Evolutionary conservation across 2,113 vertebrate species (phyloP).

Genomic region (Nymphicus hollandicus): DNA sequence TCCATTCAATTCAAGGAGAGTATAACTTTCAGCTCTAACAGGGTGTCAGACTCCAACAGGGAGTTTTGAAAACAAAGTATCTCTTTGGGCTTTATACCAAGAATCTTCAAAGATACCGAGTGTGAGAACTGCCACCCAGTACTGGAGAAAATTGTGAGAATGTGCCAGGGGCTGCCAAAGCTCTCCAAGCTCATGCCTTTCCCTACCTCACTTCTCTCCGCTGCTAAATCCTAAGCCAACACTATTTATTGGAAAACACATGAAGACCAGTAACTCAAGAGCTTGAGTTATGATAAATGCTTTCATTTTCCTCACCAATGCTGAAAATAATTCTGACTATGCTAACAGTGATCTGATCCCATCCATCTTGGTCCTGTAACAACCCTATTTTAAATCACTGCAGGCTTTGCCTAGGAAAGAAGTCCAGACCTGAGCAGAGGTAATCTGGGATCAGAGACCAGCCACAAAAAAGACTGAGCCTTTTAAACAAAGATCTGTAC

Average conservation of each 20-base stretch:
- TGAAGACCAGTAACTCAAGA: background rate
- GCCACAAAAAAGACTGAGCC: background rate
- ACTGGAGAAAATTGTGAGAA: background rate
- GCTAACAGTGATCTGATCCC: background rate
- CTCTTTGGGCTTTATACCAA: background rate
- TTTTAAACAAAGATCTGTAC: background rate
- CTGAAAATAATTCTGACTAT: background rate
- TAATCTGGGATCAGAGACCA: background rate
- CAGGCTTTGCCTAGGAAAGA: background rate
- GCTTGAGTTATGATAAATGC: background rate
- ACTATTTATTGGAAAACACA: background rate
- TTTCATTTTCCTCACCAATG: background rate
- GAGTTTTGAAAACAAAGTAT: background rate
- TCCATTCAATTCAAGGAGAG: background rate
- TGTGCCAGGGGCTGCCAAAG: background rate
- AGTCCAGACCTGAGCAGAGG: background rate
- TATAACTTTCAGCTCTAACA: background rate
- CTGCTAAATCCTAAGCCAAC: background rate
- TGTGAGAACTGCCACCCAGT: background rate
- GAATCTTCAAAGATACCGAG: background rate
- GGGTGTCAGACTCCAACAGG: background rate
- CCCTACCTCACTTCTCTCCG: background rate
- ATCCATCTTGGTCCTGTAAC: background rate
- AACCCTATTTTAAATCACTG: background rate
- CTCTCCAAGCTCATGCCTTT: background rate